Conservation (phyloP, 2,113 vertebrate species). For the Stegastes partitus region DNA sequence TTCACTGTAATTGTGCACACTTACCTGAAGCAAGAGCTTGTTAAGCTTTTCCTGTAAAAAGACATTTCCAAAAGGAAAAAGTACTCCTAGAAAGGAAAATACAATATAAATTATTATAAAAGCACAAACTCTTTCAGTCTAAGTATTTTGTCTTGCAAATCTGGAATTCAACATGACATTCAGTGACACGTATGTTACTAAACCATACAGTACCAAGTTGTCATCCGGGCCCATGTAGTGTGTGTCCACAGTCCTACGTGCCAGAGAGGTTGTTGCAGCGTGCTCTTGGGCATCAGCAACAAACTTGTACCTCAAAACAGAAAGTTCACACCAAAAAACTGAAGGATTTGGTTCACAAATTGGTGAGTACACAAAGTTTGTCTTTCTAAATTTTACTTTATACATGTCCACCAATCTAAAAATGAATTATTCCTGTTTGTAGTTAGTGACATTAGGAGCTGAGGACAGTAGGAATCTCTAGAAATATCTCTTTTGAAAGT, state of each 20-base stretch:
- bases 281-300: slow-evolving; percentile 37
- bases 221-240: slow-evolving; percentile 37
- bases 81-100: slow-evolving; percentile 40
- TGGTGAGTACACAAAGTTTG: too few species aligned
- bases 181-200: not conserved
- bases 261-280: not conserved
- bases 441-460: too few species aligned
- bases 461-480: too few species aligned
- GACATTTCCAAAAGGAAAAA: slow-evolving; percentile 59
- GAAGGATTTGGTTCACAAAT: not conserved
- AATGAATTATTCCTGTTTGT: too few species aligned
- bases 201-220: slow-evolving; percentile 38
- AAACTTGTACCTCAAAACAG: slow-evolving; percentile 57
- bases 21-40: slow-evolving; percentile 70
- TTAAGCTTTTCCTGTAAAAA: slow-evolving; percentile 63
- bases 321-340: slow-evolving; percentile 7
- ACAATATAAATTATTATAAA: not conserved
- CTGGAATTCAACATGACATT: too few species aligned
- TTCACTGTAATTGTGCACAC: slow-evolving; percentile 3
- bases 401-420: too few species aligned
- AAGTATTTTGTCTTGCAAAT: too few species aligned
- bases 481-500: too few species aligned
- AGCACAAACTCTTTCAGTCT: not conserved
- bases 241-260: not conserved
- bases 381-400: too few species aligned